Evolutionary conservation across 37 sponge, comb jelly and placozoan species (phyloP), one percentile per base, ranked within the genome.

Genomic region (Oscarella lobularis): DNA sequence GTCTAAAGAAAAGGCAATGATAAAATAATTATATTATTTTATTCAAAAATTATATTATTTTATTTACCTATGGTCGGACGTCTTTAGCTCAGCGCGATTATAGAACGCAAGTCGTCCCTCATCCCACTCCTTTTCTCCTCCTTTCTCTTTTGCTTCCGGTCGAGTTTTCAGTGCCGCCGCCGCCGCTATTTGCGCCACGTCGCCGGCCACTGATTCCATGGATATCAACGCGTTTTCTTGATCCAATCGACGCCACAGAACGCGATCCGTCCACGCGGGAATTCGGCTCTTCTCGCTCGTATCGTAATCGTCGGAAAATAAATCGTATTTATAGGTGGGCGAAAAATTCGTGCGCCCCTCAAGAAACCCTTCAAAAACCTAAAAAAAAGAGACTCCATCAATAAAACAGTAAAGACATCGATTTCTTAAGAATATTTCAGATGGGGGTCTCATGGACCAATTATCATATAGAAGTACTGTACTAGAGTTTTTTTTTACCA

Each of bases 271-370:
- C 99, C 99, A 98, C 0, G 99, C 99, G n/a, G 99, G 99, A 32
- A 85, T 87, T 5, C 99, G 78, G 65, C 85, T 66, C 81, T 98
- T 98, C 78, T 94, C 95, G 66, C 95, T 94, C 9, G 99, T 98
- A 79, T 98, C 99, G 73, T 94, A 98, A 67, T 94, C 90, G 73
- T 98, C 99, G 9, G 95, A 90, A 75, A 95, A 91, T 67, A 86
- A 71, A 69, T 98, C 99, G 75, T 98, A 98, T 67, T 98, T 98
- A 86, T 91, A 98, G 38, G 99, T 98, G 30, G 99, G 99, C n/a
- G 90, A 86, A 85, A 98, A 98, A 39, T 71, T 77, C 37, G 91
- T 66, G 0, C 72, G 78, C 27, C 99, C 99, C 73, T 98, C 99
- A 66, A 80, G 41, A 70, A 81, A 98, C 5, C 95, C 95, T 76